A percentile compares a stretch with the other conserved stretches of the same genome.
Conservation (phyloP, 2,797 vertebrate genomes). For the Enteromius argenteus region DNA sequence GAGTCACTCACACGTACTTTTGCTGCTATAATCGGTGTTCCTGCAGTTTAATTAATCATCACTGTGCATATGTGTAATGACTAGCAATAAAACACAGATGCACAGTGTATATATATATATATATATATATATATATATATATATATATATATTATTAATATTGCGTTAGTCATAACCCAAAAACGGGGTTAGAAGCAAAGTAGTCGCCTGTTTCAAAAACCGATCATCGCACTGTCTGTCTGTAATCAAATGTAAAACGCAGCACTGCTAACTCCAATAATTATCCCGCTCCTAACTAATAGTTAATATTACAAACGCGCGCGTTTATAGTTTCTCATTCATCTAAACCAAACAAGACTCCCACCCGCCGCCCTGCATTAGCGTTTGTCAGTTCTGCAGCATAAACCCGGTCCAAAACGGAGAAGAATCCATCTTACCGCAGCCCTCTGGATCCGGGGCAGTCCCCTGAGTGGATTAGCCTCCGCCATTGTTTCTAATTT, state of each 20-base stretch:
- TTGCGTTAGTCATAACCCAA: not conserved
- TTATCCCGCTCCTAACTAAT: not conserved
- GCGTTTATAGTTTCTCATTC: not conserved
- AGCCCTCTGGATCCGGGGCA: slow-evolving; percentile 86
- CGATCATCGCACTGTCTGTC: not conserved
- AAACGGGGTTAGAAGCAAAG: not conserved
- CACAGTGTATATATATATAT: not conserved
- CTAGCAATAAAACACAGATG: not conserved
- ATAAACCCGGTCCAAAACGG: slow-evolving; percentile 25
- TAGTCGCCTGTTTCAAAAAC: not conserved
- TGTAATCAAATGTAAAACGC: not conserved
- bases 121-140: slow-evolving; percentile 22
- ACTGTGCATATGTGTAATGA: not conserved
- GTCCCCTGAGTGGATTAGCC: slow-evolving; percentile 84
- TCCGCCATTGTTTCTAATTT: slow-evolving; percentile 84
- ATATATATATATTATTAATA: not conserved
- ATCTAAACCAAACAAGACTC: not conserved
- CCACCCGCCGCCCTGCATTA: slow-evolving; percentile 42
- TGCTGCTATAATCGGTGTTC: not conserved
- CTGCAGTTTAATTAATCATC: not conserved
- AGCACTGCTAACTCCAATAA: not conserved
- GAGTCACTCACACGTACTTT: slow-evolving; percentile 14
- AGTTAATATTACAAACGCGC: not conserved
- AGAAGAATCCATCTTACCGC: slow-evolving; percentile 83
- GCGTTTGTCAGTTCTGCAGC: slow-evolving; percentile 67